Percentiles rank a stretch among this genome's conserved stretches.
Evolutionary conservation across 2,888 invertebrate genomes (phyloP).

Genomic region (Cephus rjabovi): DNA sequence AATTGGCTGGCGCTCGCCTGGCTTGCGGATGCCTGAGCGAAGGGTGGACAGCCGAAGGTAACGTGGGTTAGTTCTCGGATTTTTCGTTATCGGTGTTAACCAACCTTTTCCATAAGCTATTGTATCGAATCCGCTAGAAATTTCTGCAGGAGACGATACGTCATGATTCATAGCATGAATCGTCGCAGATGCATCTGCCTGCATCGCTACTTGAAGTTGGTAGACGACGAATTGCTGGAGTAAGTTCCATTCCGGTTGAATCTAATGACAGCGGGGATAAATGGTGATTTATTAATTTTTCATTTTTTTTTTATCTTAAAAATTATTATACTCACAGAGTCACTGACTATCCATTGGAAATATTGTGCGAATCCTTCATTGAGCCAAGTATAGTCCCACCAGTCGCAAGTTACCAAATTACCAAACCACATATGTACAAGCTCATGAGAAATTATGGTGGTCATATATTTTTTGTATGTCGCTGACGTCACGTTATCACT

Average conservation of each 20-base stretch:
- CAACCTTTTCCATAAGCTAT: conserved; percentile 79
- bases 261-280: conserved; percentile 60
- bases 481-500: conserved; percentile 37
- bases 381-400: conserved; percentile 93
- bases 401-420: conserved; percentile 80
- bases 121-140: conserved; percentile 74
- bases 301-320: neutral
- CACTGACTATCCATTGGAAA: conserved; percentile 66
- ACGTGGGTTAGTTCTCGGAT: no score
- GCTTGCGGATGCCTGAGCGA: no score
- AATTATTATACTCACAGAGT: conserved; percentile 65
- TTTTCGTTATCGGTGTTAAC: neutral
- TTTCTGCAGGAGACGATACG: conserved; percentile 71
- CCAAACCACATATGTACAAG: conserved; percentile 87
- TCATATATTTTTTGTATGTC: conserved; percentile 73
- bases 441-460: conserved; percentile 85
- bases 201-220: conserved; percentile 75
- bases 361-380: conserved; percentile 84
- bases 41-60: no score
- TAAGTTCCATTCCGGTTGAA: conserved; percentile 74
- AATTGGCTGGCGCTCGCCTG: no score
- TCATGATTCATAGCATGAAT: conserved; percentile 71
- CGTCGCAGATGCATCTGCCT: conserved; percentile 70
- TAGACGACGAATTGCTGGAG: conserved; percentile 78
- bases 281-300: neutral